These are phyloP conservation scores for Apamea monoglypha DNA, from an alignment of 2,888 invertebrate genomes.

Conservation along the genomic window DNA sequence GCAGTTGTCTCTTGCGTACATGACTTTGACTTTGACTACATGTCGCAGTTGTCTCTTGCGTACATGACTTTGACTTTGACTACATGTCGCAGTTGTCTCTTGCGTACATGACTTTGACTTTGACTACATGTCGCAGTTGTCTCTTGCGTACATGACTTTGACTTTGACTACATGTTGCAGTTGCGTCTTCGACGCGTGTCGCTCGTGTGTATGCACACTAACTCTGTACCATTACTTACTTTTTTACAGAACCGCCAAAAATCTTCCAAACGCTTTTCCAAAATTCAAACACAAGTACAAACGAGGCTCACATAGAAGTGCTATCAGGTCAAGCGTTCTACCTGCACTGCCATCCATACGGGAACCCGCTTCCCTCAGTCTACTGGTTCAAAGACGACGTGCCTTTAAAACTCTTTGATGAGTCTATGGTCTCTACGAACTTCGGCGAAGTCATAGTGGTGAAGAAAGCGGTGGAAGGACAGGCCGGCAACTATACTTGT, in stretches of 20 bases:
- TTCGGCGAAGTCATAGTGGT: constrained; percentile 82
- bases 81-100: no score
- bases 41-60: no score
- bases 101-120: no score
- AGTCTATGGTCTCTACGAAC: constrained; percentile 80
- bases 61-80: no score
- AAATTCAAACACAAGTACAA: constrained; percentile 68
- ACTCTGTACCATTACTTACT: background rate
- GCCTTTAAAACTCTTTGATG: constrained; percentile 87
- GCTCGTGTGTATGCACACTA: no score
- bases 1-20: no score
- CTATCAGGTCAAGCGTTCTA: constrained; percentile 85
- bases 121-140: no score
- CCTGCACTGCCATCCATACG: constrained; percentile 90
- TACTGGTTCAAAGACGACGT: constrained; percentile 91
- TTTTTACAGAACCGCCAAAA: constrained; percentile 84
- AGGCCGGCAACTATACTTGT: constrained; percentile 90
- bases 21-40: no score
- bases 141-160: no score
- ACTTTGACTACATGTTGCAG: no score
- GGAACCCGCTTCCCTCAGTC: constrained; percentile 90
- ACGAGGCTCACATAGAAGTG: constrained; percentile 77
- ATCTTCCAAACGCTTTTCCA: constrained; percentile 80
- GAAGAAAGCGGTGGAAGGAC: constrained; percentile 74
- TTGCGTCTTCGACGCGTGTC: no score